phyloP scores from a whole-genome alignment of 2,797 vertebrate species.

The Ptychobarbus kaznakovi region DNA sequence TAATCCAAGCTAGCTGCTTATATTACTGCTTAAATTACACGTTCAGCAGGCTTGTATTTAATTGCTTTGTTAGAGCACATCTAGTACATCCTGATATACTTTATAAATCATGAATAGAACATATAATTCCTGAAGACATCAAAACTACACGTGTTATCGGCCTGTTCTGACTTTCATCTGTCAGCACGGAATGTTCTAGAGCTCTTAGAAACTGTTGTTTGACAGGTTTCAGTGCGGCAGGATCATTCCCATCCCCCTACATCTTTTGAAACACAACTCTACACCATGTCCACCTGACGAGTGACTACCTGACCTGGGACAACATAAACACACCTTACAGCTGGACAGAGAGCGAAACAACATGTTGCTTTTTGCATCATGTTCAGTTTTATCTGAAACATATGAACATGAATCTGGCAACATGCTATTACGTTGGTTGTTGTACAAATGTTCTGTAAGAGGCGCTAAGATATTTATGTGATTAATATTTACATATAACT shows the following conservation, averaged over 20 bases:
- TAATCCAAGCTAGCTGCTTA: slow-evolving; percentile 20
- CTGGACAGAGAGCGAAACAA: slow-evolving; percentile 16
- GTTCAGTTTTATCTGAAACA: background rate
- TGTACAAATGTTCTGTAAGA: background rate
- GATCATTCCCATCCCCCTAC: slow-evolving; percentile 26
- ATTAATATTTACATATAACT: background rate
- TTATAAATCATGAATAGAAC: slow-evolving; percentile 31
- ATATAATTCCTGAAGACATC: slow-evolving; percentile 25
- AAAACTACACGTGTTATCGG: slow-evolving; percentile 1
- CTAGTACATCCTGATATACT: background rate
- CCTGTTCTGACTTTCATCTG: slow-evolving; percentile 32
- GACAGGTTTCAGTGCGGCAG: slow-evolving; percentile 14
- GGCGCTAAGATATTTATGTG: background rate
- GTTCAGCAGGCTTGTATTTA: slow-evolving; percentile 13
- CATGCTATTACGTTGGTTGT: background rate
- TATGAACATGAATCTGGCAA: background rate
- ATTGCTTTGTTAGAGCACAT: background rate
- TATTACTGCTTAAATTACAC: background rate
- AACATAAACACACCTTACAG: slow-evolving; percentile 25
- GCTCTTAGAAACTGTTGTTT: slow-evolving; percentile 24
- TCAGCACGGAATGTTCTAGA: slow-evolving; percentile 34
- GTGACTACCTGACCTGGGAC: slow-evolving; percentile 35
- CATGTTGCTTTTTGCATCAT: background rate
- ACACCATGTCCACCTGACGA: slow-evolving; percentile 17
- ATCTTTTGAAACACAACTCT: slow-evolving; percentile 45